phyloP scores from a whole-genome alignment of 2,888 invertebrate species.

The Taenaris catops region DNA sequence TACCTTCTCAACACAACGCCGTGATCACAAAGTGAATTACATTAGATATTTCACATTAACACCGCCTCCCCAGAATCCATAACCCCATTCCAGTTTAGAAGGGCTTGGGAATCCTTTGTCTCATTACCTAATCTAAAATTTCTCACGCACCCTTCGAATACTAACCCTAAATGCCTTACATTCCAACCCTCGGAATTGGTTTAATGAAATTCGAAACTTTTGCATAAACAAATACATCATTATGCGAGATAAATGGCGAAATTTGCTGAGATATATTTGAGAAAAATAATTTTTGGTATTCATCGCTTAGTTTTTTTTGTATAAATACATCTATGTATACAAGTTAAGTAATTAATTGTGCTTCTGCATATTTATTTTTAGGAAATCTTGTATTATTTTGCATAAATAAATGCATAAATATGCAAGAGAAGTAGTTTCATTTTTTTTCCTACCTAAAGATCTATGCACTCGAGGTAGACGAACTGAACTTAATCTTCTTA shows the following conservation, averaged over 20 bases:
- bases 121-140: conserved; percentile 22
- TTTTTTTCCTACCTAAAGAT: no score
- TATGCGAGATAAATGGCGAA: neutral
- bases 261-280: neutral
- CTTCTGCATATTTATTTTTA: no score
- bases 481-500: no score
- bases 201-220: conserved; percentile 21
- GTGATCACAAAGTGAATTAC: neutral
- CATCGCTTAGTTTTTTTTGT: no score
- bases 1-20: no score
- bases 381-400: no score
- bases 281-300: no score
- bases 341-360: no score
- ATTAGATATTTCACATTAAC: neutral
- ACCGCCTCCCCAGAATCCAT: neutral
- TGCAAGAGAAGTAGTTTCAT: no score
- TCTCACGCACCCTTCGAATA: conserved; percentile 19
- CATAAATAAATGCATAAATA: no score
- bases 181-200: conserved; percentile 18
- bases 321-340: no score
- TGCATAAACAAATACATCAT: conserved; percentile 9
- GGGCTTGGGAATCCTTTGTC: conserved; percentile 18
- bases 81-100: conserved; percentile 11
- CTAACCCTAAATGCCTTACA: conserved; percentile 22
- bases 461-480: no score